These are phyloP conservation scores for sheep (Ovis aries) DNA, from an alignment of 2,113 vertebrate species.

Conservation along the genomic window ARS-UI_Ramb_v3.0 NC_056071.1:62035001-62035500, in stretches of 20 bases:
- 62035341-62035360: not conserved
- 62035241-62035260: not conserved
- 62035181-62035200: not conserved
- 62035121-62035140: not conserved
- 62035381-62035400: not conserved
- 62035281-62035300: fast-evolving
- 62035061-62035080: not conserved
- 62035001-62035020: not conserved
- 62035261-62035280: not conserved
- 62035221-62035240: not conserved
- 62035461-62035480: fast-evolving
- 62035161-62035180: fast-evolving
- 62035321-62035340: not conserved
- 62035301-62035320: not conserved
- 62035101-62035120: not conserved
- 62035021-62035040: not conserved
- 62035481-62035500: not conserved
- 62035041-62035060: not conserved
- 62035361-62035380: not conserved
- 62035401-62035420: not conserved
- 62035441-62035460: not conserved
- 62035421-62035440: fast-evolving
- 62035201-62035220: not conserved
- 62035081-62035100: fast-evolving
- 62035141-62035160: not conserved